Base-by-base conservation (phyloP, 2,888 invertebrate genomes). In the Oscheius sp. region DNA sequence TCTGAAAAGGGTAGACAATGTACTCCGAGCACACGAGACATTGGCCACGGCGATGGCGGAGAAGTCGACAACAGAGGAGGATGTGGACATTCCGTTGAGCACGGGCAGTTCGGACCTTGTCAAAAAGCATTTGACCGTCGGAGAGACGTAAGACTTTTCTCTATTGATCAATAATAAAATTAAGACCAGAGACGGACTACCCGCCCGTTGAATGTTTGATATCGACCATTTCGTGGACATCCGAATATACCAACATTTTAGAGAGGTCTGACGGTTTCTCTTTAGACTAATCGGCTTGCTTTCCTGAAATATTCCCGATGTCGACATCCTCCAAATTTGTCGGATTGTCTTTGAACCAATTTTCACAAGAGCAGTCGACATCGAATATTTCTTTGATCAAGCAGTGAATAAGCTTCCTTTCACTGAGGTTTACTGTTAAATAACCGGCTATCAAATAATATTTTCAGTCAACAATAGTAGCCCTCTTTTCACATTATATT, bases 301-400 rank as follows among this genome's bases (percentile, higher is more conserved):
- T 13, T 64, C 35, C 21, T 63, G 72, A 21, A 59, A 64, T 29
- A 27, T 68, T n/a, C 66, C 68, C n/a, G 75, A 75, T 43, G 29
- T 45, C 27, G 66, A 56, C 13, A 25, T 73, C n/a, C 49, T 73
- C 21, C 52, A 75, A n/a, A 58, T 75, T 12, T 49, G 61, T 29
- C 49, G 53, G 12, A 2, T 56, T 3, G 23, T 75, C 23, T 64
- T 75, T 52, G 61, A 53, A 7, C 72, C 72, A 53, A 43, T 75
- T 12, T 45, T 73, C 43, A 27, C 41, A 2, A 43, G 25, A 7
- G 6, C 23, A 12, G 46, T 72, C 25, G 72, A 63, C 41, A 18
- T 53, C 21, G 63, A 63, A 5, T 18, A 21, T n/a, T 72, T 63
- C 55, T 6, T 70, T 6, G 70, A 70, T 21, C 52, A 70, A 25